A percentile compares a stretch with the other conserved stretches of the same genome.
These are phyloP conservation scores for Chironomus riparius DNA, from an alignment of 2,888 invertebrate species.

Conservation along the genomic window DNA sequence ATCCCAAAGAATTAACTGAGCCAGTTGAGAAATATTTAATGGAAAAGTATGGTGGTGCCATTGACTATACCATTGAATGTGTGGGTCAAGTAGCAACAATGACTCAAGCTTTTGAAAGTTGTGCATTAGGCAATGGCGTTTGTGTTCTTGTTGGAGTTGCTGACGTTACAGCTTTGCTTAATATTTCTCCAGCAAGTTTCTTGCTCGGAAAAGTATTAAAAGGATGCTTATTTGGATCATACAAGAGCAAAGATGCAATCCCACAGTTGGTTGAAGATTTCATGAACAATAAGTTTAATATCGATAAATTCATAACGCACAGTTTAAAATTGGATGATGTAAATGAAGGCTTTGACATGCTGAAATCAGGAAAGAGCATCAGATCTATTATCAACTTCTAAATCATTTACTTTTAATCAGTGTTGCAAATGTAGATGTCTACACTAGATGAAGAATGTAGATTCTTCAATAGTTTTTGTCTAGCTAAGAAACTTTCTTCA, in stretches of 20 bases:
- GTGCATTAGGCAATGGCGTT: conserved; percentile 91
- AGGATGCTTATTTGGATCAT: conserved; percentile 58
- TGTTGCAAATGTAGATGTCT: too few species aligned
- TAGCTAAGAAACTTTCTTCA: too few species aligned
- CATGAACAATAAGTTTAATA: conserved; percentile 60
- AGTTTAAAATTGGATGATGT: conserved; percentile 62
- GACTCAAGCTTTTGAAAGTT: conserved; percentile 62
- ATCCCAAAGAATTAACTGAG: conserved; percentile 66
- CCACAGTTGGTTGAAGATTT: conserved; percentile 78
- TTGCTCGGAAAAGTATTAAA: conserved; percentile 92
- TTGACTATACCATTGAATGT: conserved; percentile 93
- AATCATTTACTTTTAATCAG: neutral
- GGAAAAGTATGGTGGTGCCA: conserved; percentile 74
- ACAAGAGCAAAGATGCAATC: conserved; percentile 85
- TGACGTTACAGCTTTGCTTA: conserved; percentile 84
- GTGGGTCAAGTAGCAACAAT: conserved; percentile 78
- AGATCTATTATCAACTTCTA: conserved; percentile 41
- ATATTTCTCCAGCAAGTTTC: conserved; percentile 87
- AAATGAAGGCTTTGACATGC: conserved; percentile 77
- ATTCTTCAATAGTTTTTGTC: too few species aligned
- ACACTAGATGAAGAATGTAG: too few species aligned
- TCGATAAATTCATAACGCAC: conserved; percentile 82
- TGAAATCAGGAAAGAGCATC: conserved; percentile 65
- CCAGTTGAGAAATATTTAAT: conserved; percentile 75
- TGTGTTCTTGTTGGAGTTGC: conserved; percentile 91